phyloP scores from a whole-genome alignment of 2,888 invertebrate genomes.

The Leucoma salicis region DNA sequence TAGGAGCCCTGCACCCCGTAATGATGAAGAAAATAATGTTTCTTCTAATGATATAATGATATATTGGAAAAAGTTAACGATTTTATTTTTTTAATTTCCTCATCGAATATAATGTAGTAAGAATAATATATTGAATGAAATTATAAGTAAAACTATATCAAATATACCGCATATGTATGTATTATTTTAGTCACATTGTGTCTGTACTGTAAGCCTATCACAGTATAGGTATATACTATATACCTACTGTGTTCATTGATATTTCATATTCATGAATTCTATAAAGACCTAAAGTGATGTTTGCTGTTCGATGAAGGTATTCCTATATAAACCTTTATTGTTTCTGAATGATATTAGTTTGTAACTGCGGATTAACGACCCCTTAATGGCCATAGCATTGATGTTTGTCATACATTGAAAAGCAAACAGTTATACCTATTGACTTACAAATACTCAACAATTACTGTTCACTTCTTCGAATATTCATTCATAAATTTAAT shows the following conservation, averaged over 20 bases:
- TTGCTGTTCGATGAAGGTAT: slow-evolving; percentile 28
- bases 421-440: slow-evolving; percentile 19
- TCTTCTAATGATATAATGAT: too few relatives aligned
- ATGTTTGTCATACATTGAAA: slow-evolving; percentile 21
- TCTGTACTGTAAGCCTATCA: too few relatives aligned
- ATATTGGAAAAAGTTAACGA: too few relatives aligned
- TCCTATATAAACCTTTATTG: slow-evolving; percentile 27
- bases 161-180: too few relatives aligned
- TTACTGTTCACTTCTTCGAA: slow-evolving; percentile 13
- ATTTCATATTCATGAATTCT: slow-evolving; percentile 12
- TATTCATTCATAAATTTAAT: too few relatives aligned
- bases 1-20: too few relatives aligned
- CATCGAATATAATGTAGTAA: too few relatives aligned
- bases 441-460: slow-evolving; percentile 3
- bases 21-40: too few relatives aligned
- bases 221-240: too few relatives aligned
- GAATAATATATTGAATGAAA: too few relatives aligned
- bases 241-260: not conserved
- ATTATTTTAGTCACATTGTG: not conserved
- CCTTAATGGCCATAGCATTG: slow-evolving; percentile 38
- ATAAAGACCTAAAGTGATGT: slow-evolving; percentile 36
- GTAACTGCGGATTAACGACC: slow-evolving; percentile 27
- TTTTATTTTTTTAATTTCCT: too few relatives aligned
- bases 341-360: slow-evolving; percentile 14
- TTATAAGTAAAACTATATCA: too few relatives aligned